phyloP scores from a whole-genome alignment of 1,140 invertebrate genomes.

The Drusus annulatus region DNA sequence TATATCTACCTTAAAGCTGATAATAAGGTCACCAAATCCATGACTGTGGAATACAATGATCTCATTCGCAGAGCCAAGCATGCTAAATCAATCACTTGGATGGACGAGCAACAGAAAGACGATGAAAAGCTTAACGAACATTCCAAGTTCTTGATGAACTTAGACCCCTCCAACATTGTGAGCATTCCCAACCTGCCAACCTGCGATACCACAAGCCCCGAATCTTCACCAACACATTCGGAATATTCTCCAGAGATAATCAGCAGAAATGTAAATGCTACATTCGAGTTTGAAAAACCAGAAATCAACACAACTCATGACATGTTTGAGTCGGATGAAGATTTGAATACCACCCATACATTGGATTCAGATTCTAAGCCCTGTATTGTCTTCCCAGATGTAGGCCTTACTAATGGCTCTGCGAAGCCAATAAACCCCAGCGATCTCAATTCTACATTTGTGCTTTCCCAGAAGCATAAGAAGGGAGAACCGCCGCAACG shows the following conservation, averaged over 20 bases:
- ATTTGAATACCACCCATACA: conserved; percentile 45
- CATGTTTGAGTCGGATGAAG: conserved; percentile 51
- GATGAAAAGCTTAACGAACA: conserved; percentile 61
- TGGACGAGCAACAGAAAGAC: conserved; percentile 46
- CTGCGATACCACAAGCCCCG: conserved; percentile 56
- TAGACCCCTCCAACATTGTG: conserved; percentile 62
- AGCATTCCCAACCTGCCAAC: conserved; percentile 58
- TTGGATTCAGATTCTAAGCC: conserved; percentile 24
- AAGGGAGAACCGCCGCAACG: conserved; percentile 26
- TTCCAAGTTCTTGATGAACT: conserved; percentile 64
- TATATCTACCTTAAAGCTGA: conserved; percentile 68
- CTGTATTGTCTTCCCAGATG: conserved; percentile 21
- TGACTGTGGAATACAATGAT: conserved; percentile 65
- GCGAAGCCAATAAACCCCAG: conserved; percentile 62
- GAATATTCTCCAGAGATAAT: conserved; percentile 56
- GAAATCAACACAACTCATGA: conserved; percentile 53
- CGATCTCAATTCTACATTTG: conserved; percentile 69
- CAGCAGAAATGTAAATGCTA: conserved; percentile 52
- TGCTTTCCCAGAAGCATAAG: conserved; percentile 59
- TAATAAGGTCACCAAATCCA: conserved; percentile 64
- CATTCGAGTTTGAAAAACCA: conserved; percentile 60
- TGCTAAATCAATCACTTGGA: conserved; percentile 66
- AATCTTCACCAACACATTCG: conserved; percentile 46
- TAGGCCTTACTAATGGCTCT: not conserved
- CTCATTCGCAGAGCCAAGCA: conserved; percentile 68